phyloP scores from a whole-genome alignment of 2,888 invertebrate species.

The Callyntrura sp. region DNA sequence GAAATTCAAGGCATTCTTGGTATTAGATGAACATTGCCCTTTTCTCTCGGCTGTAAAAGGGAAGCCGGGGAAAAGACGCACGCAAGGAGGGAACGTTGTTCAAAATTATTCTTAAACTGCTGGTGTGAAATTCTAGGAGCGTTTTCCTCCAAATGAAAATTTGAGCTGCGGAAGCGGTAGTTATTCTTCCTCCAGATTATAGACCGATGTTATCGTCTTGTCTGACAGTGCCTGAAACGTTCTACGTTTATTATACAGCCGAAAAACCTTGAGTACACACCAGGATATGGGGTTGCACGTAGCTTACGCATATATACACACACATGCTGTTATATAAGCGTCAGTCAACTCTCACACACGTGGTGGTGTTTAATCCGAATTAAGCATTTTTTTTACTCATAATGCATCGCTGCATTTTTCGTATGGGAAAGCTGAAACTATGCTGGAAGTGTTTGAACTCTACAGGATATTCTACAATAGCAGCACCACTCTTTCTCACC shows the following conservation, averaged over 20 bases:
- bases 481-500: not conserved
- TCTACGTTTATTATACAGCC: too few species aligned
- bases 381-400: conserved; percentile 6
- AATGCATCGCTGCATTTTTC: conserved; percentile 43
- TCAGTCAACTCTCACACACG: conserved; percentile 27
- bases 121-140: not conserved
- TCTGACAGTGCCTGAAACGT: too few species aligned
- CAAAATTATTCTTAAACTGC: conserved; percentile 26
- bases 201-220: too few species aligned
- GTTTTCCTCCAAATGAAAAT: conserved; percentile 3
- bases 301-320: not conserved
- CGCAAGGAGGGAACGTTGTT: not conserved
- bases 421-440: conserved; percentile 11
- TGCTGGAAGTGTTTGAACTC: not conserved
- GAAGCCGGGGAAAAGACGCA: not conserved
- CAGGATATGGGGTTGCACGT: too few species aligned
- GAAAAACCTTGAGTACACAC: too few species aligned
- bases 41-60: too few species aligned
- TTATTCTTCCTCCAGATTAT: too few species aligned
- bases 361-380: not conserved
- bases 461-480: not conserved
- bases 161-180: too few species aligned
- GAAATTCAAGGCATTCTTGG: conserved; percentile 37
- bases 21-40: conserved; percentile 14
- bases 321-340: not conserved